Conservation (phyloP, 2,113 vertebrate species). For the Recurvirostra avosetta region DNA sequence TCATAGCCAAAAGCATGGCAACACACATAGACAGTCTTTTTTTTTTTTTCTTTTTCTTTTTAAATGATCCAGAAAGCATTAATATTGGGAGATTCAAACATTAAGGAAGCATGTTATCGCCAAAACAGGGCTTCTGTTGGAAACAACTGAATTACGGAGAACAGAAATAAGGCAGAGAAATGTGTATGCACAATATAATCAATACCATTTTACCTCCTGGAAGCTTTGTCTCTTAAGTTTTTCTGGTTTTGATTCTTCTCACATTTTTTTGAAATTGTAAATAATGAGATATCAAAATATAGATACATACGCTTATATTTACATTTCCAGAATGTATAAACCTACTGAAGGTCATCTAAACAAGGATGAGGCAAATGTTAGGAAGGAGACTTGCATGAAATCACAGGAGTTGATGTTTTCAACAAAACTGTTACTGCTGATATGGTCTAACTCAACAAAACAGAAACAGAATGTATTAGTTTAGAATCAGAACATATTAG, state of each 20-base stretch:
- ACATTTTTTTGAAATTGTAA: background rate
- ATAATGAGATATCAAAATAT: background rate
- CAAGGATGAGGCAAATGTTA: background rate
- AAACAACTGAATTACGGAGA: background rate
- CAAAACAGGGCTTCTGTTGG: background rate
- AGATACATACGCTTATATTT: background rate
- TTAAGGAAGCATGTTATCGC: background rate
- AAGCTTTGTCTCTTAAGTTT: background rate
- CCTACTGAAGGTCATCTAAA: background rate
- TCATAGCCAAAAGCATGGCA: background rate
- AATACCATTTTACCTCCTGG: background rate
- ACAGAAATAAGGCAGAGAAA: background rate
- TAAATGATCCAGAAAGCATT: background rate
- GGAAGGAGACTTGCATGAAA: background rate
- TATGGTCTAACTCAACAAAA: background rate
- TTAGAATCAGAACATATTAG: background rate
- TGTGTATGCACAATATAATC: background rate
- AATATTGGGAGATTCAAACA: background rate
- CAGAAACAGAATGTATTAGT: background rate
- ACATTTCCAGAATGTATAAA: background rate
- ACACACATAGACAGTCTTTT: background rate
- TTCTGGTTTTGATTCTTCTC: background rate
- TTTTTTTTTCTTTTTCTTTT: no score
- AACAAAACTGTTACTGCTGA: background rate
- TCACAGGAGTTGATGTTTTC: background rate